Evolutionary conservation across 1,140 invertebrate genomes (phyloP).

Genomic region (Akabosia matsudoensis): DNA sequence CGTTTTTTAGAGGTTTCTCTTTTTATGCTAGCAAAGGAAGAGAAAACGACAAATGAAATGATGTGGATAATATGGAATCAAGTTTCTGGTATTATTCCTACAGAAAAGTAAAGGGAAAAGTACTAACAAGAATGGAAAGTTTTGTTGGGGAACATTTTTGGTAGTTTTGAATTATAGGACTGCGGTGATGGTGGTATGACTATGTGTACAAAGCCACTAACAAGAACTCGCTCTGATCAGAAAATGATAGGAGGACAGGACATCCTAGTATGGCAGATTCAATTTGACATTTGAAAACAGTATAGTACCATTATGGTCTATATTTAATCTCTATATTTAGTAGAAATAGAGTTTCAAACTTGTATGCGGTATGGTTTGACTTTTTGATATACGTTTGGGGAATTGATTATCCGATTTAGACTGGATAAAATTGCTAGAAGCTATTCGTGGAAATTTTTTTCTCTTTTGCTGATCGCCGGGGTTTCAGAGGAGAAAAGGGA

Average conservation of each 20-base stretch:
- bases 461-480: no score
- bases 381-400: no score
- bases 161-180: not conserved
- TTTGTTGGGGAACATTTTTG: not conserved
- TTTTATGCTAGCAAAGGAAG: not conserved
- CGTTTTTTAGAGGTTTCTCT: no score
- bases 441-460: no score
- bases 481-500: no score
- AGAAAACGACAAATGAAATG: conserved; percentile 18
- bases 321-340: no score
- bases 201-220: not conserved
- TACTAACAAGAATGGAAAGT: not conserved
- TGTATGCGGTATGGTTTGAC: no score
- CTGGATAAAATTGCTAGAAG: no score
- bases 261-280: not conserved
- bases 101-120: not conserved
- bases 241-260: not conserved
- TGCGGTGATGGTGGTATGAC: not conserved
- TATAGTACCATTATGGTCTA: no score
- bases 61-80: conserved; percentile 19
- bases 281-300: not conserved
- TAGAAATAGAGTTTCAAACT: no score
- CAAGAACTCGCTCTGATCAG: not conserved
- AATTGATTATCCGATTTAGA: no score
- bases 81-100: not conserved